Conservation (phyloP, 2,113 vertebrate genomes). For the Cyprinodon variegatus region DNA sequence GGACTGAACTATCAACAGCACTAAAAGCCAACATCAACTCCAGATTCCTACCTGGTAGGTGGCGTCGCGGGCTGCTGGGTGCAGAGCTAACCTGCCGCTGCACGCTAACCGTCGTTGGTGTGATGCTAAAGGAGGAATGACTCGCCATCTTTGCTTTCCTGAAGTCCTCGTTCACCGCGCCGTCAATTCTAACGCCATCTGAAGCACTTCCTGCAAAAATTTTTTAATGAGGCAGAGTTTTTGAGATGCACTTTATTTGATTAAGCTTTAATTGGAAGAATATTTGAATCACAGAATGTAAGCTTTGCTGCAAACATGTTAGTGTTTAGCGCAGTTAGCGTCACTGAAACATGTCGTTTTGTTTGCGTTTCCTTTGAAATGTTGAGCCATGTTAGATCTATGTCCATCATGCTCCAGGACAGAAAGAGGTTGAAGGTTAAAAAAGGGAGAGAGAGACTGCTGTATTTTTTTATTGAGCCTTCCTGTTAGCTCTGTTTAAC, state of each 20-base stretch:
- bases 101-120: constrained; percentile 63
- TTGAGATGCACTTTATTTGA: not conserved
- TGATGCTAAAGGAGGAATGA: constrained; percentile 79
- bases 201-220: constrained; percentile 17
- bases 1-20: not conserved
- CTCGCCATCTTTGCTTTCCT: constrained; percentile 76
- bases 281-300: no score
- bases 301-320: not conserved
- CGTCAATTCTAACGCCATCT: constrained; percentile 4
- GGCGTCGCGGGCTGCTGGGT: constrained; percentile 81
- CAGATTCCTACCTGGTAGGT: constrained; percentile 72
- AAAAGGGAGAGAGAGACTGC: not conserved
- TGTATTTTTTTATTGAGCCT: not conserved
- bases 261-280: no score
- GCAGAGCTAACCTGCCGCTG: constrained; percentile 84
- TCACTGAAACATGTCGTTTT: not conserved
- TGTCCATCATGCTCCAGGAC: not conserved
- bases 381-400: not conserved
- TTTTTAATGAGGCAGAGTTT: not conserved
- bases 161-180: constrained; percentile 28
- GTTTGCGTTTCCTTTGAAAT: not conserved
- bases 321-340: not conserved
- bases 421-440: no score
- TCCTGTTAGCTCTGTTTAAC: not conserved
- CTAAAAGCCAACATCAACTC: not conserved